These are phyloP conservation scores for Caenorhabditis sulstoni DNA, from an alignment of 2,888 invertebrate species.

Conservation along the genomic window DNA sequence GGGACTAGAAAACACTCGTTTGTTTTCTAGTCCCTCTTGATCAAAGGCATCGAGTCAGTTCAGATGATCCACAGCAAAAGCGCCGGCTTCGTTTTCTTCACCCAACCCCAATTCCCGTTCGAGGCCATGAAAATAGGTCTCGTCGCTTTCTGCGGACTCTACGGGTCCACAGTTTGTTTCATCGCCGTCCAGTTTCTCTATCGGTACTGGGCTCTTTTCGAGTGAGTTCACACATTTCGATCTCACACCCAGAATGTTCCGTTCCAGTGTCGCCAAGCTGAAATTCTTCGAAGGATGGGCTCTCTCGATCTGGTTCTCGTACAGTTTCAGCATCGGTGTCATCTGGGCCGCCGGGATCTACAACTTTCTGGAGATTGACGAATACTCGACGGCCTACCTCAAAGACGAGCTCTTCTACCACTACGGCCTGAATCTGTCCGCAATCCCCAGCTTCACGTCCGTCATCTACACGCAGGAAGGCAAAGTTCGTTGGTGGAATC, in stretches of 20 bases:
- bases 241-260: not conserved
- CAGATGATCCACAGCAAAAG: conserved; percentile 43
- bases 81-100: conserved; percentile 30
- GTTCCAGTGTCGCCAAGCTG: conserved; percentile 16
- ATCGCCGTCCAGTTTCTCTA: conserved; percentile 38
- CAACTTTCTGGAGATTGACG: conserved; percentile 18
- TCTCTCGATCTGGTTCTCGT: conserved; percentile 16
- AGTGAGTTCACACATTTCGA: conserved; percentile 11
- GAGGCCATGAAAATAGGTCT: conserved; percentile 24
- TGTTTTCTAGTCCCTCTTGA: no score
- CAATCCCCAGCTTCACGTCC: conserved; percentile 24
- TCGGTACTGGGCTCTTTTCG: conserved; percentile 40
- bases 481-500: conserved; percentile 17
- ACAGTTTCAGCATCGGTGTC: conserved; percentile 20
- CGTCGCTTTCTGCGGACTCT: conserved; percentile 23
- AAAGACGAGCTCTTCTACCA: not conserved
- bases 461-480: conserved; percentile 24
- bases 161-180: conserved; percentile 33
- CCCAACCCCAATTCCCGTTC: conserved; percentile 19
- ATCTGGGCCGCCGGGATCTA: conserved; percentile 23
- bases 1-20: not conserved
- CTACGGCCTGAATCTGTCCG: conserved; percentile 19
- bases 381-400: conserved; percentile 21
- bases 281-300: conserved; percentile 25
- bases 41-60: no score